These are phyloP conservation scores for Helicolenus hilgendorfi DNA, from an alignment of 2,797 vertebrate species.

Conservation along the genomic window DNA sequence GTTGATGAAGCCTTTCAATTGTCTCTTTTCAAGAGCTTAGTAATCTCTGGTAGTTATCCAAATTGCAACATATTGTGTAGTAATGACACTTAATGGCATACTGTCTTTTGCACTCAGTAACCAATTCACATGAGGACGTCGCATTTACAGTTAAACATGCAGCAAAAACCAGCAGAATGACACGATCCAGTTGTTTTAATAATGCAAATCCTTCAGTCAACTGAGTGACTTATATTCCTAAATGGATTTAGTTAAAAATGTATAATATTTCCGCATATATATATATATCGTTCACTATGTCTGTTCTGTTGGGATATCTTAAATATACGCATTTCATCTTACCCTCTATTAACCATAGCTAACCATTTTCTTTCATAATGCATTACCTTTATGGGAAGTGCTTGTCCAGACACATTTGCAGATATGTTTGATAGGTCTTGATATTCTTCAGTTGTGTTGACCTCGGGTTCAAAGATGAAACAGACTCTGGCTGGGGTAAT, in stretches of 20 bases:
- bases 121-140: not conserved
- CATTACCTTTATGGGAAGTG: conserved; percentile 16
- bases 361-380: conserved; percentile 39
- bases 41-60: not conserved
- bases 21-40: not conserved
- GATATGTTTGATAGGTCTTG: conserved; percentile 27
- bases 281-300: not conserved
- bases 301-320: not conserved
- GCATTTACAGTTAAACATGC: not conserved
- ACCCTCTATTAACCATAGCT: conserved; percentile 33
- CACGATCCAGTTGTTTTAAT: not conserved
- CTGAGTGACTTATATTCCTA: not conserved
- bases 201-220: not conserved
- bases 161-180: not conserved
- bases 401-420: conserved; percentile 39
- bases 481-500: conserved; percentile 55
- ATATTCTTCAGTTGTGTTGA: conserved; percentile 63
- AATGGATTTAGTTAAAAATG: conserved; percentile 7
- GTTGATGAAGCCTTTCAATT: not conserved
- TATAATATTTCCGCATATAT: not conserved
- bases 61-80: not conserved
- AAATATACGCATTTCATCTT: not conserved
- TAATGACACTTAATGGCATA: not conserved
- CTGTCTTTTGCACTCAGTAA: not conserved
- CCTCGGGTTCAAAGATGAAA: conserved; percentile 74